phyloP scores from a whole-genome alignment of 2,797 vertebrate species.

The Sebastes trivittatus region DNA sequence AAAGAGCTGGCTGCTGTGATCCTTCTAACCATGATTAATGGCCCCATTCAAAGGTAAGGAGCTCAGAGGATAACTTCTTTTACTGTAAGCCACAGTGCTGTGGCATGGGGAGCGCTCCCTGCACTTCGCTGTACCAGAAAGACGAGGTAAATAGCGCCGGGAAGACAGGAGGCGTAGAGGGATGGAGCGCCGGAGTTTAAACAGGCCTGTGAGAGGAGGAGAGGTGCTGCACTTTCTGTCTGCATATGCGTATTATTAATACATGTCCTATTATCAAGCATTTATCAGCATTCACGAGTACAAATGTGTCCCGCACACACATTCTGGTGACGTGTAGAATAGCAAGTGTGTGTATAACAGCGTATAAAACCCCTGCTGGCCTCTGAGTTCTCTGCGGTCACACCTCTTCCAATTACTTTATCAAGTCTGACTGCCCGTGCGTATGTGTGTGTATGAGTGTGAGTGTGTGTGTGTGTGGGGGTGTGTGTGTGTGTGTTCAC shows the following conservation, averaged over 20 bases:
- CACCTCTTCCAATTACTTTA: slow-evolving; percentile 82
- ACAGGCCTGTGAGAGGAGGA: slow-evolving; percentile 17
- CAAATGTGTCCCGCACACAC: slow-evolving; percentile 1
- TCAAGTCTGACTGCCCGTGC: slow-evolving; percentile 71
- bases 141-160: slow-evolving; percentile 62
- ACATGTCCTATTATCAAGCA: not conserved
- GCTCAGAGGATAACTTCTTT: slow-evolving; percentile 81
- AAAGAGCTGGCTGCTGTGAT: slow-evolving; percentile 65
- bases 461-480: slow-evolving; percentile 44
- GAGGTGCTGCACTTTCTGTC: not conserved
- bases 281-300: slow-evolving; percentile 3
- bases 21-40: slow-evolving; percentile 82
- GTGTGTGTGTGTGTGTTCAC: slow-evolving; percentile 60
- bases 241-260: not conserved
- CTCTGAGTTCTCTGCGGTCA: slow-evolving; percentile 55
- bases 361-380: slow-evolving; percentile 47
- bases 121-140: slow-evolving; percentile 46
- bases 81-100: slow-evolving; percentile 75
- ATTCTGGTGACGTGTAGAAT: slow-evolving; percentile 4
- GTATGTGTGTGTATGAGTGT: slow-evolving; percentile 31
- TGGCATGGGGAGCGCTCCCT: slow-evolving; percentile 59
- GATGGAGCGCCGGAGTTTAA: slow-evolving; percentile 28
- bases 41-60: slow-evolving; percentile 79
- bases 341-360: not conserved
- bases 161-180: slow-evolving; percentile 45